Evolutionary conservation across 1,140 invertebrate genomes (phyloP).

Genomic region (Brachionus manjavacas): DNA sequence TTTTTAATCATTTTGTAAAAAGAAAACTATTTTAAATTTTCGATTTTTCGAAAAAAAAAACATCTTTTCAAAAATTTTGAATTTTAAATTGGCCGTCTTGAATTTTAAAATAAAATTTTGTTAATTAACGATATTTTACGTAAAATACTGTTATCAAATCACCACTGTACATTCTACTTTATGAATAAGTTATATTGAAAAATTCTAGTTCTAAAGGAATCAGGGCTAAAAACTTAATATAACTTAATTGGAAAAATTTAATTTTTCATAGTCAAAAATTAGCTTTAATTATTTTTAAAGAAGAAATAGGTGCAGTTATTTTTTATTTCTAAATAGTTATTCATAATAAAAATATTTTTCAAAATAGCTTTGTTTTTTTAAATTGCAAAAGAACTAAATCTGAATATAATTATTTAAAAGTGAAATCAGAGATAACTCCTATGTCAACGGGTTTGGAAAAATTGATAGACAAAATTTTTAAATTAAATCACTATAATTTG

Average conservation of each 20-base stretch:
- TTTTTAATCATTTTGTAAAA: too few relatives aligned
- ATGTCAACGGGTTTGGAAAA: slow-evolving; percentile 11
- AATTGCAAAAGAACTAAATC: background rate
- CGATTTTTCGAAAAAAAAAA: too few relatives aligned
- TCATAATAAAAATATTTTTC: background rate
- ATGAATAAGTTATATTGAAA: background rate
- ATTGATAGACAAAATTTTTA: slow-evolving; percentile 28
- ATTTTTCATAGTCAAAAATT: background rate
- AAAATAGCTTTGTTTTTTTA: background rate
- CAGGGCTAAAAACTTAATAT: too few relatives aligned
- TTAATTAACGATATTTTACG: too few relatives aligned
- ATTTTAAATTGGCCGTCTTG: too few relatives aligned
- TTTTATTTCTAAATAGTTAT: too few relatives aligned
- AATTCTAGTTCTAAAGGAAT: background rate
- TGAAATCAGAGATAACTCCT: background rate
- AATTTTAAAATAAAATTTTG: too few relatives aligned
- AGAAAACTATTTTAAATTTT: too few relatives aligned
- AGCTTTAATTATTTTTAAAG: too few relatives aligned
- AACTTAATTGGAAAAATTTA: background rate
- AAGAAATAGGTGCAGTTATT: too few relatives aligned
- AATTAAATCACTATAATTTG: background rate
- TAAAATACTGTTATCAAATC: too few relatives aligned
- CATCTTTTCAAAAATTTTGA: too few relatives aligned
- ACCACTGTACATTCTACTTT: background rate
- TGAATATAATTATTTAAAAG: background rate